Percentiles rank a stretch among this genome's conserved stretches.
phyloP scores from a whole-genome alignment of 2,797 vertebrate species.

The Toxotes lorentzi region DNA sequence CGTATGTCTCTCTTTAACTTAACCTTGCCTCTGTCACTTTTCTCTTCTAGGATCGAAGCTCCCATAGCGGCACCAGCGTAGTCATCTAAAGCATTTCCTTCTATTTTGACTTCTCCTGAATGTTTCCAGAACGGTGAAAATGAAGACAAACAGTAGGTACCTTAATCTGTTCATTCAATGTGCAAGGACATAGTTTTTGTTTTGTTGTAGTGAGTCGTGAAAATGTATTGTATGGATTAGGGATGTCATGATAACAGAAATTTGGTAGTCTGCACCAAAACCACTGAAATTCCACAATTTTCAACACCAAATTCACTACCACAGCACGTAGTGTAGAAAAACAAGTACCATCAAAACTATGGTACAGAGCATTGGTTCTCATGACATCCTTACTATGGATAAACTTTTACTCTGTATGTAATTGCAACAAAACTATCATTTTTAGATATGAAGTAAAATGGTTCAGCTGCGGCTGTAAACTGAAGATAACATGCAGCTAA shows the following conservation, averaged over 20 bases:
- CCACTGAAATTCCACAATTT: too few species aligned
- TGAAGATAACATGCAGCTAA: slow-evolving; percentile 3
- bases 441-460: slow-evolving; percentile 3
- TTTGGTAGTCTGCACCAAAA: too few species aligned
- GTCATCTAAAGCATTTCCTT: slow-evolving; percentile 87
- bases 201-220: slow-evolving; percentile 25
- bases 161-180: slow-evolving; percentile 19
- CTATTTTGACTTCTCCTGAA: slow-evolving; percentile 41
- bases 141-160: slow-evolving; percentile 50
- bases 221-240: slow-evolving; percentile 11
- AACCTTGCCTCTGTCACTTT: slow-evolving; percentile 48
- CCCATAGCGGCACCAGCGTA: slow-evolving; percentile 91
- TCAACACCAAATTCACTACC: too few species aligned
- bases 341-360: too few species aligned
- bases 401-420: slow-evolving; percentile 11
- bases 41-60: slow-evolving; percentile 90
- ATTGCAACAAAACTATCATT: background rate
- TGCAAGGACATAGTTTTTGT: slow-evolving; percentile 5
- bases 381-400: too few species aligned
- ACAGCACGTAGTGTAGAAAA: too few species aligned
- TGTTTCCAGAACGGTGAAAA: slow-evolving; percentile 60
- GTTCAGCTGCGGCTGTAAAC: background rate
- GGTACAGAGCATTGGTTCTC: too few species aligned
- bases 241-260: too few species aligned
- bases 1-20: slow-evolving; percentile 1